Evolutionary conservation across 2,113 vertebrate genomes (phyloP).

Genomic region (Cathartes aura): DNA sequence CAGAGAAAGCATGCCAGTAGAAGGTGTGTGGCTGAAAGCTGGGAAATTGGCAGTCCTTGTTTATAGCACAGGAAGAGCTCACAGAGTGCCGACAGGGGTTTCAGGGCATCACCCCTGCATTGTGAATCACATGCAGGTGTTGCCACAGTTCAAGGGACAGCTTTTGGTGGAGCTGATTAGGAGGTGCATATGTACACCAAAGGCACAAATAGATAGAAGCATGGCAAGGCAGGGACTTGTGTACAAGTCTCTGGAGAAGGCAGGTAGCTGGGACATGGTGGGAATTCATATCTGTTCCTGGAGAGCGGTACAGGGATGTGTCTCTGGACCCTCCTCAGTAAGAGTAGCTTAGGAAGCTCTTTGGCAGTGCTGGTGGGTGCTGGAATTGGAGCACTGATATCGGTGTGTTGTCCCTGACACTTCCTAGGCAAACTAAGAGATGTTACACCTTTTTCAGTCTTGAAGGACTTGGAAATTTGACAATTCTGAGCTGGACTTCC

Average conservation of each 20-base stretch:
- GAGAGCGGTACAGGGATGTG: not conserved
- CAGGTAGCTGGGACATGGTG: not conserved
- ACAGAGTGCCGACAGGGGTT: rapidly evolving
- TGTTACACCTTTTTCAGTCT: not conserved
- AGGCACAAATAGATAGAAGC: not conserved
- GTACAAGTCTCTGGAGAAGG: not conserved
- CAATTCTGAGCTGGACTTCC: not conserved
- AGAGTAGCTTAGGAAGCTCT: not conserved
- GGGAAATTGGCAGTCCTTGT: not conserved
- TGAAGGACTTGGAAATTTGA: not conserved
- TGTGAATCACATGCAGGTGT: not conserved
- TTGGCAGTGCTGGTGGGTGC: not conserved
- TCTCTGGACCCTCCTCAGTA: not conserved
- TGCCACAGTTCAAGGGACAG: not conserved
- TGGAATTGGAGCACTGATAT: not conserved
- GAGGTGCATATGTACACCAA: not conserved
- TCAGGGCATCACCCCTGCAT: not conserved
- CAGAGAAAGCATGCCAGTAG: not conserved
- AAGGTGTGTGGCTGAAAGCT: not conserved
- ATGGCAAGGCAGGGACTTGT: not conserved
- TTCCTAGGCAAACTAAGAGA: not conserved
- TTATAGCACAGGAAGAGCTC: not conserved
- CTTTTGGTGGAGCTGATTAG: not conserved
- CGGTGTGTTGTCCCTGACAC: not conserved
- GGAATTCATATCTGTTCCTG: not conserved